Conservation (phyloP, 2,113 vertebrate species). For the Ceyx cyanopectus region DNA sequence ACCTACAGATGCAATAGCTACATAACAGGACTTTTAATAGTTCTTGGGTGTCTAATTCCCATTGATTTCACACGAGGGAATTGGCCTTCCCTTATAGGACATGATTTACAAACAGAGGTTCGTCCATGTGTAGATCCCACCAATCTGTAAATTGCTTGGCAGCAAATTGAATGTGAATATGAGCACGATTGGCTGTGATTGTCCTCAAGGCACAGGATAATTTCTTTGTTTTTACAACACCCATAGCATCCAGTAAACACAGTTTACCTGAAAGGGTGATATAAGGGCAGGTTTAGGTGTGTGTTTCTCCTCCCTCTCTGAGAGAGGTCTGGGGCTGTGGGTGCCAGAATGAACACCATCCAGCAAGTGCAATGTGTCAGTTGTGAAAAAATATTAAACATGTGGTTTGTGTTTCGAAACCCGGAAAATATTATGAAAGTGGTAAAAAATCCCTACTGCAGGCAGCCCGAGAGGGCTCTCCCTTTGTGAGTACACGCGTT, state of each 20-base stretch:
- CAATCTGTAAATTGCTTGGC: conserved; percentile 9
- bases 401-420: conserved; percentile 72
- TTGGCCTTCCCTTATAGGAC: not conserved
- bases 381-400: conserved; percentile 55
- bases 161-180: not conserved
- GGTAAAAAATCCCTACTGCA: conserved; percentile 56
- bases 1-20: not conserved
- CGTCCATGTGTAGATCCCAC: not conserved
- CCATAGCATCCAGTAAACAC: not conserved
- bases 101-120: not conserved
- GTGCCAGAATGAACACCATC: not conserved
- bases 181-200: not conserved
- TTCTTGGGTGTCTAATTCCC: not conserved
- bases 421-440: conserved; percentile 63
- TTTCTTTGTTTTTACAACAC: not conserved
- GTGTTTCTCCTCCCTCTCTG: not conserved
- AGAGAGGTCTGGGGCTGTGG: not conserved
- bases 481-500: conserved; percentile 27
- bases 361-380: conserved; percentile 63
- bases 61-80: not conserved
- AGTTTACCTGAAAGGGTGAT: not conserved
- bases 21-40: not conserved
- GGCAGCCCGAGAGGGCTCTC: conserved; percentile 37
- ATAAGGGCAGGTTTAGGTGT: not conserved
- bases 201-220: not conserved